Percentiles rank a stretch among this genome's conserved stretches.
phyloP scores from a whole-genome alignment of 1,140 invertebrate genomes.

The Eumeta japonica region DNA sequence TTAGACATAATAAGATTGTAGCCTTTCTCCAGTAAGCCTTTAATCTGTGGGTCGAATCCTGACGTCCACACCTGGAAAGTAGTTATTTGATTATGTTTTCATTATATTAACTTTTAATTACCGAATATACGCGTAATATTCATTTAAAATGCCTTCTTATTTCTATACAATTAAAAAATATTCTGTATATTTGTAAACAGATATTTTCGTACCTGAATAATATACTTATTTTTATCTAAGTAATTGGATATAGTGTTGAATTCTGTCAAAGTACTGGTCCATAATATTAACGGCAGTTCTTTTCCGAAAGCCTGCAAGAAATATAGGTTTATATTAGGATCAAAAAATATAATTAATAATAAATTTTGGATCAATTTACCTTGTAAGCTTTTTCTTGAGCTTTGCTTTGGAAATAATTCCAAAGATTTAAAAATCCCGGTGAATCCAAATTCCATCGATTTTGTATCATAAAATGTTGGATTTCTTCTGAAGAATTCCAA shows the following conservation, averaged over 20 bases:
- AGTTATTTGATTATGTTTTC: too few relatives aligned
- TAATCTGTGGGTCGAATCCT: constrained; percentile 61
- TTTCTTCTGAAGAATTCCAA: constrained; percentile 71
- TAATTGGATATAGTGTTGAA: constrained; percentile 65
- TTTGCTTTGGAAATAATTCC: constrained; percentile 73
- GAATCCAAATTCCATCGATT: constrained; percentile 61
- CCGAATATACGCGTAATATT: not conserved
- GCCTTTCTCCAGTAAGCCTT: constrained; percentile 66
- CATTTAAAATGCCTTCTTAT: too few relatives aligned
- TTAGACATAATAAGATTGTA: constrained; percentile 80
- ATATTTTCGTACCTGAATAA: constrained; percentile 66
- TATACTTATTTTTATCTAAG: constrained; percentile 71
- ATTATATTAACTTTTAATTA: constrained; percentile 4
- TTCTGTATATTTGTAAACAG: too few relatives aligned
- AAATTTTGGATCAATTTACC: constrained; percentile 29
- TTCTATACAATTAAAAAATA: too few relatives aligned
- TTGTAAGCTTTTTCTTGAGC: constrained; percentile 64
- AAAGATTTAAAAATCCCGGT: constrained; percentile 69
- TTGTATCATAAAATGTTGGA: constrained; percentile 70
- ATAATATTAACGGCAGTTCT: constrained; percentile 68
- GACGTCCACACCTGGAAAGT: constrained; percentile 72
- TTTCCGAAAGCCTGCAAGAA: constrained; percentile 54
- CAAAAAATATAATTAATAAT: not conserved
- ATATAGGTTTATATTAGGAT: constrained; percentile 4
- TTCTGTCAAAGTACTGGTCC: constrained; percentile 78